A percentile compares a stretch with the other conserved stretches of the same genome.
Evolutionary conservation across 2,797 vertebrate species (phyloP).

Genomic region (Xenops minutus): DNA sequence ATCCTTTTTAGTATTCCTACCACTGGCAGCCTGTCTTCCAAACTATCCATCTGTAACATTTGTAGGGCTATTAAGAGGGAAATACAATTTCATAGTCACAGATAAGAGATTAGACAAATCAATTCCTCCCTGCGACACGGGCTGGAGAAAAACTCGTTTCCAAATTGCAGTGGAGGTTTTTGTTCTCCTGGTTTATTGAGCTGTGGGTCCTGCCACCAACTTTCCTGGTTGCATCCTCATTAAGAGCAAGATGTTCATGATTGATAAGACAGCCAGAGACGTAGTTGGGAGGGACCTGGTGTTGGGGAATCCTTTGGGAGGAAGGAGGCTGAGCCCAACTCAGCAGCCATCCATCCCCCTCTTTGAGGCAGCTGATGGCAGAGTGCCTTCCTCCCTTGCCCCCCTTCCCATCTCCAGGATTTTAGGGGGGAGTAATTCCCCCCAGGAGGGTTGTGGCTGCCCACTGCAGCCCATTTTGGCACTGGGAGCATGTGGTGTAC

Average conservation of each 20-base stretch:
- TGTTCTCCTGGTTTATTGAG: conserved; percentile 15
- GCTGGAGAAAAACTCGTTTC: background rate
- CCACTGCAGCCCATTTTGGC: fast-evolving
- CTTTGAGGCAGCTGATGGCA: background rate
- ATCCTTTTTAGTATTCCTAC: conserved; percentile 23
- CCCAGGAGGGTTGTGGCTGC: fast-evolving
- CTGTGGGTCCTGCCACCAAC: background rate
- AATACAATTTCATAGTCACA: conserved; percentile 75
- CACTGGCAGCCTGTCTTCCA: background rate
- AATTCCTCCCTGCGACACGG: conserved; percentile 13
- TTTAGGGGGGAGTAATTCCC: too few species aligned
- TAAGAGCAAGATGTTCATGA: background rate
- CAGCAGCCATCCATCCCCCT: fast-evolving
- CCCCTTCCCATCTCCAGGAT: background rate
- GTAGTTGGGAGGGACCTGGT: background rate
- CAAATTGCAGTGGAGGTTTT: background rate
- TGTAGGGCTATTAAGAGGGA: conserved; percentile 70
- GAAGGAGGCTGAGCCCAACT: background rate
- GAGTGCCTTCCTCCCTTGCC: background rate
- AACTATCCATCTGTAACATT: conserved; percentile 62
- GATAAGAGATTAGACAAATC: conserved; percentile 73
- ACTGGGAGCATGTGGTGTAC: fast-evolving
- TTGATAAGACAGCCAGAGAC: background rate
- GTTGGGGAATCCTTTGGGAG: background rate
- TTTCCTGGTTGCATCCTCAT: background rate